These are phyloP conservation scores for Bombus vancouverensis DNA, from an alignment of 1,140 invertebrate species.

Conservation along the genomic window DNA sequence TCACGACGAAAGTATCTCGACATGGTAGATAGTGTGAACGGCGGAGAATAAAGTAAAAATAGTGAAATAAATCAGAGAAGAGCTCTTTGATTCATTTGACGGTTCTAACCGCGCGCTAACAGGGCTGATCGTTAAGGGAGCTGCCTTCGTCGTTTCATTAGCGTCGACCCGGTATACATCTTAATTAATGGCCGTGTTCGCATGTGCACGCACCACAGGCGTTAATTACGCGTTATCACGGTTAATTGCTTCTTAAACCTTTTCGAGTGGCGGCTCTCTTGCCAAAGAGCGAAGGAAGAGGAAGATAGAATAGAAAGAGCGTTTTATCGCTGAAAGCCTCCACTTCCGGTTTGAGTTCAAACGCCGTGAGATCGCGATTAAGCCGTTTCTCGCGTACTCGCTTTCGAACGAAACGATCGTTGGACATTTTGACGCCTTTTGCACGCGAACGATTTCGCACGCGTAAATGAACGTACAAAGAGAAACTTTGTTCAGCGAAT, in stretches of 20 bases:
- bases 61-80: conserved; percentile 18
- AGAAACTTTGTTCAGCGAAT: background rate
- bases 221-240: conserved; percentile 64
- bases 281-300: background rate
- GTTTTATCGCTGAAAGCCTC: background rate
- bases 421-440: background rate
- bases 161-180: conserved; percentile 15
- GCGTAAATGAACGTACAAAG: background rate
- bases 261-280: background rate
- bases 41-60: background rate
- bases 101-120: background rate
- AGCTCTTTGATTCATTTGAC: conserved; percentile 16
- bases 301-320: too few relatives aligned
- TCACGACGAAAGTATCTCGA: too few relatives aligned
- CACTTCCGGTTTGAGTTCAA: background rate
- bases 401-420: background rate
- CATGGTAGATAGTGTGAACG: background rate
- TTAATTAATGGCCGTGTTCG: conserved; percentile 41
- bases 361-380: background rate
- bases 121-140: conserved; percentile 32
- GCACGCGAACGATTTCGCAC: background rate
- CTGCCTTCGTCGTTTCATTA: conserved; percentile 37
- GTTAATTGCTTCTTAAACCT: conserved; percentile 61
- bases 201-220: background rate
- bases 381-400: too few relatives aligned